Base-by-base conservation (phyloP, 2,888 invertebrate species). In the Thumatha senex region DNA sequence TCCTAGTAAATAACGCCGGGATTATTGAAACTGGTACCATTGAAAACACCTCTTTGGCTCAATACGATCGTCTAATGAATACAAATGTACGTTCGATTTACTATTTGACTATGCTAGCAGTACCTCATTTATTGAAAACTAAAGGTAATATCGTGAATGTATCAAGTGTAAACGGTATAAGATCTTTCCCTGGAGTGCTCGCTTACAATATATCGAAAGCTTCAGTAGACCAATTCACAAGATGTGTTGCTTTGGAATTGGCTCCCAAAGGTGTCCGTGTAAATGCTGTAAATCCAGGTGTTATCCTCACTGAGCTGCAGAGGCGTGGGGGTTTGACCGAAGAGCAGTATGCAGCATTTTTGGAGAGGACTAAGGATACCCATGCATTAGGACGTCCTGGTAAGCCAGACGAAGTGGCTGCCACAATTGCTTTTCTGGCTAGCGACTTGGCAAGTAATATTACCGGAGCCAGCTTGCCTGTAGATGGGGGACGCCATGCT, bases 81-180 rank as follows among this genome's bases (percentile, higher is more conserved):
- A 94, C 96, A 1, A 99, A 99, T 82, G 95, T 98, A 0, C 94
- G 98, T 54, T 94, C 96, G 0, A 92, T 96, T 13, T 96, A 96
- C 76, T 94, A 96, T 54, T 80, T 98, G 58, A 98, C 97, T 0
- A 96, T 96, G 94, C 80, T 98, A 43, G 96, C 98, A 3, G 96
- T 96, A 0, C 98, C 98, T 0, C 94, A 98, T 85, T 91, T 99
- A 14, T 89, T 97, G 2, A 93, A 95, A 82, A 93, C 95, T 0
- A 96, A 97, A 83, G 98, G 98, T n/a, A 96, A 95, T 63, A 95
- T 98, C 67, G 98, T 99, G 0, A 99, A 99, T 80, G 96, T 99
- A 0, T 99, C 98, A 1, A 98, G 98, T 80, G 97, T 99, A 0
- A 96, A 96, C 73, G 99, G 99, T 2, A 93, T 98, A 18, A 92